Evolutionary conservation across 2,797 vertebrate species (phyloP).

Genomic region (Taeniopygia guttata): DNA sequence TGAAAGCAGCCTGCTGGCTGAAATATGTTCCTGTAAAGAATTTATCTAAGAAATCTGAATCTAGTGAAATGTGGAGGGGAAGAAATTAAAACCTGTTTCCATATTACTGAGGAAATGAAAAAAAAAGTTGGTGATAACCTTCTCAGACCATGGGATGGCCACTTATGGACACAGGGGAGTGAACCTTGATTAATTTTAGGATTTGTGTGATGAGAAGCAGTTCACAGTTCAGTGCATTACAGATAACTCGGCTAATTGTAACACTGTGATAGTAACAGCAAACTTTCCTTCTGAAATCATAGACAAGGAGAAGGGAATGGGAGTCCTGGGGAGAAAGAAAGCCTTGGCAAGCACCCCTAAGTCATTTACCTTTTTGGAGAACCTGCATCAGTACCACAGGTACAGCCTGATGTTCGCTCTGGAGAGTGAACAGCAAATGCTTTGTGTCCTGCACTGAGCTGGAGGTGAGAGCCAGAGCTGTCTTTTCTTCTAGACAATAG

Average conservation of each 20-base stretch:
- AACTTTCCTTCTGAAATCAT: neutral
- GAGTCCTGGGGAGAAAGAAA: neutral
- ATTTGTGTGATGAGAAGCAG: neutral
- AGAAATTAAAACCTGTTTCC: neutral
- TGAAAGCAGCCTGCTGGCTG: neutral
- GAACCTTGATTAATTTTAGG: neutral
- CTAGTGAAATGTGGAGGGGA: neutral
- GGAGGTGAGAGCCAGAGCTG: neutral
- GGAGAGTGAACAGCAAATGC: neutral
- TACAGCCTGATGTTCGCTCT: neutral
- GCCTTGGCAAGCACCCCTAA: neutral
- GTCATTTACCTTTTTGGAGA: neutral
- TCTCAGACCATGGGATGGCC: neutral
- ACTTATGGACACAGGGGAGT: rapidly evolving
- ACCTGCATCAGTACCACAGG: neutral
- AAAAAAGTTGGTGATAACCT: neutral
- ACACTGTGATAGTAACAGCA: neutral
- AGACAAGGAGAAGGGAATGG: neutral
- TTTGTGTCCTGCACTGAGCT: neutral
- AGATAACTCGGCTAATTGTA: neutral
- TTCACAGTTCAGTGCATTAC: neutral
- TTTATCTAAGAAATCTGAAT: neutral
- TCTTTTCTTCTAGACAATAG: neutral
- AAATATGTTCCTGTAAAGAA: neutral
- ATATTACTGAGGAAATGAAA: neutral